phyloP scores from a whole-genome alignment of 1,140 invertebrate genomes.

The Rhyzopertha dominica region DNA sequence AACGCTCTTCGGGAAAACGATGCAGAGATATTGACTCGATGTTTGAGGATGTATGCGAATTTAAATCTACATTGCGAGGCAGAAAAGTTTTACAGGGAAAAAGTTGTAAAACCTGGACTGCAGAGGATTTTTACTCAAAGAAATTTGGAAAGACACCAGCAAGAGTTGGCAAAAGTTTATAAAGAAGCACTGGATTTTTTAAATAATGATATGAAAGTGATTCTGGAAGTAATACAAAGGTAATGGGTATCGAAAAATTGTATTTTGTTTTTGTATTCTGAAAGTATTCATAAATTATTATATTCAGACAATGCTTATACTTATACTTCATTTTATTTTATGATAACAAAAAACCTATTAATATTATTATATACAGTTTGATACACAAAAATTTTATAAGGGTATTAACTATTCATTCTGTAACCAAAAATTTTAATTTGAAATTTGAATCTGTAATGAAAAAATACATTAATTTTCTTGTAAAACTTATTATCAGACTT shows the following conservation, averaged over 20 bases:
- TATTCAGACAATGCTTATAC: no score
- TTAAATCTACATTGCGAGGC: conserved; percentile 64
- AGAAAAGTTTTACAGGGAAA: conserved; percentile 64
- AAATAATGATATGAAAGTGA: conserved; percentile 56
- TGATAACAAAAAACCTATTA: no score
- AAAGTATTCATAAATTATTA: no score
- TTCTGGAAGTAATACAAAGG: conserved; percentile 56
- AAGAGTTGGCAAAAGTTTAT: conserved; percentile 71
- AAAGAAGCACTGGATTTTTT: conserved; percentile 68
- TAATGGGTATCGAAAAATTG: conserved; percentile 38
- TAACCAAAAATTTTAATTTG: no score
- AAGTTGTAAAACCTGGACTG: conserved; percentile 68
- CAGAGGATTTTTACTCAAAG: conserved; percentile 70
- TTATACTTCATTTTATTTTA: no score
- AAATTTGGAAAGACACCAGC: conserved; percentile 56
- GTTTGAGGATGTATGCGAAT: conserved; percentile 61
- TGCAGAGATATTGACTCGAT: conserved; percentile 53
- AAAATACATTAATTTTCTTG: no score
- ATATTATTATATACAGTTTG: no score
- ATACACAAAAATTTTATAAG: no score
- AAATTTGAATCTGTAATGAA: no score
- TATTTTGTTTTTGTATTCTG: no score
- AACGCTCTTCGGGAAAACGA: conserved; percentile 53
- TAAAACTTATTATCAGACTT: no score
- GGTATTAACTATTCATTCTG: no score